Evolutionary conservation across 1,140 invertebrate genomes (phyloP), one percentile per base, ranked within the genome.

Genomic region (Planococcus citri): DNA sequence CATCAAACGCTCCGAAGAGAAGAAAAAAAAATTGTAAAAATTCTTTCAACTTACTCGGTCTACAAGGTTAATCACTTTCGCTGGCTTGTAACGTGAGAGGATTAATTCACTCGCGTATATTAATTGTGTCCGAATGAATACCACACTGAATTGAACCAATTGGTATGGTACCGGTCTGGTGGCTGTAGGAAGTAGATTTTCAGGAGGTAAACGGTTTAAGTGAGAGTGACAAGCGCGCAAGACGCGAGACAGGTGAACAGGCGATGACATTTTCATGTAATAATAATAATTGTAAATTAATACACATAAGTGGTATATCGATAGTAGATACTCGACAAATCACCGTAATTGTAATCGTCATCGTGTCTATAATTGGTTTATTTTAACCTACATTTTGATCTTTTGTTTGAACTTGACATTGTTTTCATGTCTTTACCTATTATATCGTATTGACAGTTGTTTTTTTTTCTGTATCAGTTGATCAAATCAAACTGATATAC

Each of bases 341-440:
- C 6, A 37, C 33, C 6, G 14, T 37, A 8, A 14, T 37, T 37
- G 2, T 20, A 51, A 51, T 14, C 17, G 41, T 51, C 3, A 51
- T 14, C 17, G 17, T 51, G 41, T 51, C 29, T 33, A 33, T 33
- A 33, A 6, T 33, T 33, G 12, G 29, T 33, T 12, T 33, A 12
- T 51, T 20, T 51, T 51, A 51, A 51, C 41, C 41, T 20, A 51
- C n/a, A 51, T 51, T 8, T 14, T 51, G 41, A 12, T 51, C 41
- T 51, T 51, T 51, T 51, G 41, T 51, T 51, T 51, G 41, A 51
- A 51, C 41, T 51, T 51, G 41, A 51, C 41, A 51, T 51, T 51
- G 41, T 33, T 33, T 33, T 33, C 3, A 6, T 3, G 29, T 33
- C 29, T 33, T n/a, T n/a, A n/a, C n/a, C n/a, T n/a, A n/a, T n/a